Evolutionary conservation across 2,888 invertebrate genomes (phyloP).

Genomic region (Conomelus anceps): DNA sequence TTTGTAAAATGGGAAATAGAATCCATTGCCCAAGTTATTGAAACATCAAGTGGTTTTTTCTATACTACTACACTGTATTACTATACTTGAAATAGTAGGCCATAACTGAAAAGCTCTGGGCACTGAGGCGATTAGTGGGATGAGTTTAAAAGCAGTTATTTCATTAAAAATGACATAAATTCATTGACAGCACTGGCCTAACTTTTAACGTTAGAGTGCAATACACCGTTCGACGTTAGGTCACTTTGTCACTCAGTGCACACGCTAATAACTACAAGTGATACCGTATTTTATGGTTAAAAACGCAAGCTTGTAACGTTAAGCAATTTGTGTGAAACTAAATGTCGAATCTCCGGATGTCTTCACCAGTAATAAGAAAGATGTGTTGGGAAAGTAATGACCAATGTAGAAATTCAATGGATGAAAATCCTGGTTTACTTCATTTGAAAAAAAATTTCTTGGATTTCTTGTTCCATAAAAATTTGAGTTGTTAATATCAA

Average conservation of each 20-base stretch:
- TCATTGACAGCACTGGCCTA: not conserved
- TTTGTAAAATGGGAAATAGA: no score
- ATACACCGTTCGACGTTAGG: not conserved
- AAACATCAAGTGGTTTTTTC: no score
- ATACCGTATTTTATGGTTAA: not conserved
- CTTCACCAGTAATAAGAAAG: not conserved
- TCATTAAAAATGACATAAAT: not conserved
- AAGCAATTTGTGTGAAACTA: not conserved
- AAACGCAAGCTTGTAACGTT: not conserved
- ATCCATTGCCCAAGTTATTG: no score
- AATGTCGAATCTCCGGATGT: not conserved
- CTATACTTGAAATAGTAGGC: no score
- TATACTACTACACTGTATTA: no score
- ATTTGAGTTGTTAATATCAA: no score
- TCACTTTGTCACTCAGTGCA: not conserved
- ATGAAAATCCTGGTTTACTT: not conserved
- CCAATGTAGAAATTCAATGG: not conserved
- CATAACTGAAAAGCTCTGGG: no score
- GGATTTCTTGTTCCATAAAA: not conserved
- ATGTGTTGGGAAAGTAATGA: not conserved
- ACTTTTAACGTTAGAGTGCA: not conserved
- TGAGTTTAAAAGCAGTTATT: not conserved
- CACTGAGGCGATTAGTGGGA: not conserved
- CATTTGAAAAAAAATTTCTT: not conserved
- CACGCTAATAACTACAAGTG: not conserved